A percentile compares a stretch with the other conserved stretches of the same genome.
Evolutionary conservation across 2,888 invertebrate genomes (phyloP).

Genomic region (Germaria angustata): DNA sequence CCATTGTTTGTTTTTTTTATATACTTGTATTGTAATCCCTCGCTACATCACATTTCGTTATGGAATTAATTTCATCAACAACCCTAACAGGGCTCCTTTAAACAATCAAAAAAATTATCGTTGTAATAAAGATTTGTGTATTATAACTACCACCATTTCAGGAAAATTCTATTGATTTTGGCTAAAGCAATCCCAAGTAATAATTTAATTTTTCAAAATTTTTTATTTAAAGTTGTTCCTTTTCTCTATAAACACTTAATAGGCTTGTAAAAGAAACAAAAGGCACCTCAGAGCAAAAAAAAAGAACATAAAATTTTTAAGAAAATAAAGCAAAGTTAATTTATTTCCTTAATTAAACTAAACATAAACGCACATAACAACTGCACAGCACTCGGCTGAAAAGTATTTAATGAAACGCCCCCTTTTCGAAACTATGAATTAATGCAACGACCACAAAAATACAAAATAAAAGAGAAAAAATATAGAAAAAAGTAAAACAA

Average conservation of each 20-base stretch:
- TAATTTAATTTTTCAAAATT: slow-evolving; percentile 39
- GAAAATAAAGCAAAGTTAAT: slow-evolving; percentile 45
- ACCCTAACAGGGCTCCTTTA: too few relatives aligned
- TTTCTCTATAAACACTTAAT: not conserved
- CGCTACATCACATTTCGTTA: too few relatives aligned
- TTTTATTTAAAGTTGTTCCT: slow-evolving; percentile 10
- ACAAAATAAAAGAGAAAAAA: slow-evolving; percentile 12
- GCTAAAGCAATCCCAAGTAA: slow-evolving; percentile 7
- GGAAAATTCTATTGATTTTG: not conserved
- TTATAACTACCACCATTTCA: slow-evolving; percentile 5
- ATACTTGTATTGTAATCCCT: too few relatives aligned
- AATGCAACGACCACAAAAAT: slow-evolving; percentile 59
- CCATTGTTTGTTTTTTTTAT: too few relatives aligned
- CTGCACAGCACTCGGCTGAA: not conserved
- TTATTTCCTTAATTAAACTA: slow-evolving; percentile 59
- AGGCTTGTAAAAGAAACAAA: not conserved
- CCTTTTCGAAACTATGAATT: slow-evolving; percentile 60
- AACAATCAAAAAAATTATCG: slow-evolving; percentile 9
- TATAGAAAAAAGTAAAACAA: slow-evolving; percentile 29
- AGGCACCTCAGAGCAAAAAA: slow-evolving; percentile 6
- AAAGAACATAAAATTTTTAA: too few relatives aligned
- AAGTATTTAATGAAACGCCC: slow-evolving; percentile 39
- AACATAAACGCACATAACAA: too few relatives aligned
- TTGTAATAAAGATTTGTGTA: slow-evolving; percentile 5
- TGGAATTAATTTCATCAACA: too few relatives aligned